Conservation (phyloP, 2,888 invertebrate species). For the Anticlea derivata region DNA sequence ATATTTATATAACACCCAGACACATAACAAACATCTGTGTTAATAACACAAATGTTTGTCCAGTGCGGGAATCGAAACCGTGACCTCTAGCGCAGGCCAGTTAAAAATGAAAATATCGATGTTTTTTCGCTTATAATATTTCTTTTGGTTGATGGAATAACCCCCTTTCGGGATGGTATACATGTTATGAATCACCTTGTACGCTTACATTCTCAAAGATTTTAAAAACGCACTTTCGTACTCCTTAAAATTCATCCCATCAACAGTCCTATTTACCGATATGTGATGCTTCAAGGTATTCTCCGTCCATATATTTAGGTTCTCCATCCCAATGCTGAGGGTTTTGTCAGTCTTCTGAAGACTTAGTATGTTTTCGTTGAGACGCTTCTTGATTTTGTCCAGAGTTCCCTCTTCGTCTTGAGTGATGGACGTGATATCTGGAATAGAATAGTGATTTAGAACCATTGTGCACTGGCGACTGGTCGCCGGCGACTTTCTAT, state of each 20-base stretch:
- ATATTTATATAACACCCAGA: too few species aligned
- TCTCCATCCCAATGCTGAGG: constrained; percentile 53
- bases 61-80: too few species aligned
- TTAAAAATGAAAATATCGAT: too few species aligned
- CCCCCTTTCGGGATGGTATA: too few species aligned
- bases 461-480: too few species aligned
- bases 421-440: constrained; percentile 57
- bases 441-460: background rate
- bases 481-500: too few species aligned
- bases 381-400: constrained; percentile 66
- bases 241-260: constrained; percentile 58
- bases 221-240: constrained; percentile 58
- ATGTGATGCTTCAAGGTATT: constrained; percentile 57
- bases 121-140: too few species aligned
- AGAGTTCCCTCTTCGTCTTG: constrained; percentile 51
- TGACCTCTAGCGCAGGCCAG: too few species aligned
- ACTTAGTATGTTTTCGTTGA: constrained; percentile 54
- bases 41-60: too few species aligned
- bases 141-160: too few species aligned
- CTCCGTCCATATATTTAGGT: constrained; percentile 59
- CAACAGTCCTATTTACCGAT: constrained; percentile 50
- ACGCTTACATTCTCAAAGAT: constrained; percentile 35
- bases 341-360: constrained; percentile 59
- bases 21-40: too few species aligned
- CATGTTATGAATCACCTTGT: background rate